Percentiles rank a stretch among this genome's conserved stretches.
These are phyloP conservation scores for Dryocosmus kuriphilus DNA, from an alignment of 2,888 invertebrate species.

Conservation along the genomic window DNA sequence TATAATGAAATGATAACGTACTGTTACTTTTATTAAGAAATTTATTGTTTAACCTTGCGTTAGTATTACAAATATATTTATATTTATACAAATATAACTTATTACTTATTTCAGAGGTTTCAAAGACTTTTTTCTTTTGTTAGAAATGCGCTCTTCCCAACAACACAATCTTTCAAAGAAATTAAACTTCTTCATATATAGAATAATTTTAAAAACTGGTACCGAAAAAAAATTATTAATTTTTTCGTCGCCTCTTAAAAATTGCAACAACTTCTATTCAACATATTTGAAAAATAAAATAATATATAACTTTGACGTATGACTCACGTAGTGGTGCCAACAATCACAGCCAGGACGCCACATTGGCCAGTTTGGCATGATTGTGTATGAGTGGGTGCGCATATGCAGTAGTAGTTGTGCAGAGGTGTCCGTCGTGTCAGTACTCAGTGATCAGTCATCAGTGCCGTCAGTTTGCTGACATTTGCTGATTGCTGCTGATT, in stretches of 20 bases:
- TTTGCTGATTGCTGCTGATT: too few relatives aligned
- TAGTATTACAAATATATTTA: too few relatives aligned
- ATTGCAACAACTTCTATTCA: neutral
- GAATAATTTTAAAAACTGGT: neutral
- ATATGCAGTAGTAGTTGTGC: neutral
- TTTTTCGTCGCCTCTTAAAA: neutral
- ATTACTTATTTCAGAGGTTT: too few relatives aligned
- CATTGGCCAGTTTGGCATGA: conserved; percentile 16
- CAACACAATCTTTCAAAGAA: neutral
- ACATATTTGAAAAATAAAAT: neutral
- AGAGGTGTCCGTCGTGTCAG: neutral
- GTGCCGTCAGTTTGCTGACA: too few relatives aligned
- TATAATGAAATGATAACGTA: too few relatives aligned
- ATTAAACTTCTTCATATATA: neutral
- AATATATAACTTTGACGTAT: neutral
- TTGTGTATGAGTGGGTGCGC: neutral
- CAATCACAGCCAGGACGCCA: conserved; percentile 18
- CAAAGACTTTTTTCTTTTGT: too few relatives aligned
- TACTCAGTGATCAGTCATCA: neutral
- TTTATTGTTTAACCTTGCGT: too few relatives aligned
- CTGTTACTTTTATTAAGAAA: too few relatives aligned
- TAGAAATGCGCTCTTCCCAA: conserved; percentile 1
- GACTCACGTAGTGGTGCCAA: conserved; percentile 33
- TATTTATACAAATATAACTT: too few relatives aligned
- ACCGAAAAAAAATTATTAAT: neutral